phyloP scores from a whole-genome alignment of 2,888 invertebrate species.

The Therioaphis trifolii region DNA sequence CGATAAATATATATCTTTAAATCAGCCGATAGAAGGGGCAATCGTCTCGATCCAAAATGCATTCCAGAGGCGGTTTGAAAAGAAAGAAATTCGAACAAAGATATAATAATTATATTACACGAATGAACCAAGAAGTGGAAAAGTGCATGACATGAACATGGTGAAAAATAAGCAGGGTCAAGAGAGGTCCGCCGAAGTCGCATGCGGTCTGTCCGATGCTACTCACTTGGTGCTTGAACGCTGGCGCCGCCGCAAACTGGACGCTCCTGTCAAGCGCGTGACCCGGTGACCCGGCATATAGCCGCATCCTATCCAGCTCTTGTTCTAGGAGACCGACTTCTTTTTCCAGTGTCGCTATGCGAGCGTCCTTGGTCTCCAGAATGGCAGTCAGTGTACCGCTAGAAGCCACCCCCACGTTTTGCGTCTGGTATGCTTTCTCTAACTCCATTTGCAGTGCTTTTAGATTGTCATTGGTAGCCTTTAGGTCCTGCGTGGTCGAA shows the following conservation, averaged over 20 bases:
- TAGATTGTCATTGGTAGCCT: constrained; percentile 85
- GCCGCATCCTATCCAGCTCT: constrained; percentile 76
- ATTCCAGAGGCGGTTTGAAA: neutral
- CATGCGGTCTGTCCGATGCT: constrained; percentile 41
- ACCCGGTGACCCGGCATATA: constrained; percentile 68
- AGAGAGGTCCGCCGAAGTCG: constrained; percentile 36
- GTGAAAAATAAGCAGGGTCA: constrained; percentile 46
- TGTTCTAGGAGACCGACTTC: constrained; percentile 84
- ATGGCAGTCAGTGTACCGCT: constrained; percentile 77
- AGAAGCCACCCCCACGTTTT: constrained; percentile 70
- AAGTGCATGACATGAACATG: constrained; percentile 44
- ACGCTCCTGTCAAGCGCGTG: constrained; percentile 55
- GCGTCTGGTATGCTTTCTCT: constrained; percentile 77
- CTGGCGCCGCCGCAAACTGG: constrained; percentile 44
- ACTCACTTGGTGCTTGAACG: constrained; percentile 60
- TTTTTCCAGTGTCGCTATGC: constrained; percentile 87
- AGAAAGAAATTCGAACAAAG: too few relatives aligned
- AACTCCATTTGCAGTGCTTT: constrained; percentile 83
- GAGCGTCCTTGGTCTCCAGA: constrained; percentile 86
- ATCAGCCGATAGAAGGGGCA: neutral
- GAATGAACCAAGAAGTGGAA: constrained; percentile 7
- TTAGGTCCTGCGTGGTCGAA: constrained; percentile 76
- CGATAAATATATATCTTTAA: neutral
- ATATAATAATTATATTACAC: neutral
- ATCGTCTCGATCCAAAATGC: neutral